Evolutionary conservation across 2,888 invertebrate species (phyloP), one percentile per base, ranked within the genome.

Genomic region (Sminthurides aquaticus): DNA sequence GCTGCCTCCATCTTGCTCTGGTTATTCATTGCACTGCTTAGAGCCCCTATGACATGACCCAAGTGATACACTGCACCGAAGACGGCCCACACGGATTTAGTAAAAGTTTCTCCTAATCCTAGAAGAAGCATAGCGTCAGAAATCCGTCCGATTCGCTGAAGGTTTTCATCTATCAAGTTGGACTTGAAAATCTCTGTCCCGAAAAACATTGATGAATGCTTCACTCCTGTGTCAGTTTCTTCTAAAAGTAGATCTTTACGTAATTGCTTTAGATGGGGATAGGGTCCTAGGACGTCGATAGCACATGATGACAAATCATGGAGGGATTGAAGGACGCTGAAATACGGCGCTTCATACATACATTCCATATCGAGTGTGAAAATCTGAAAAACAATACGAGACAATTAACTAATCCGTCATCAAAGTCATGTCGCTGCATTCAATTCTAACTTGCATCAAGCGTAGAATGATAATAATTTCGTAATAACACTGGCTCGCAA

Each of bases 21-120:
- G 56, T 65, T 71, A 24, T 67, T 60, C 1, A 71, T n/a, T n/a
- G 71, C 70, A 49, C 63, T 69, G 20, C 67, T 49, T 2, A 72
- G 65, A 15, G 68, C 80, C 11, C 79, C 80, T 20, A 82, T 65
- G 0, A 74, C 94, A 78, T 89, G 87, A 18, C 94, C 93, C 69
- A 98, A 80, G 80, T 98, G 97, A 77, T 92, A 91, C 65, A 97
- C 88, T n/a, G 95, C 91, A 0, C 94, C 93, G 74, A 97, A 80
- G 52, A 94, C 87, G 75, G 86, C 84, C 88, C 91, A 93, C 60
- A 97, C 84, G 0, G 88, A 87, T 77, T 88, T 87, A 75, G 88
- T 87, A 70, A 96, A 94, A 22, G 84, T 82, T 54, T 88, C 87
- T 1, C 86, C 85, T 27, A 95, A 84, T 0, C 86, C 87, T 25